phyloP scores from a whole-genome alignment of 2,797 vertebrate genomes.

The Gallinago nigripennis region DNA sequence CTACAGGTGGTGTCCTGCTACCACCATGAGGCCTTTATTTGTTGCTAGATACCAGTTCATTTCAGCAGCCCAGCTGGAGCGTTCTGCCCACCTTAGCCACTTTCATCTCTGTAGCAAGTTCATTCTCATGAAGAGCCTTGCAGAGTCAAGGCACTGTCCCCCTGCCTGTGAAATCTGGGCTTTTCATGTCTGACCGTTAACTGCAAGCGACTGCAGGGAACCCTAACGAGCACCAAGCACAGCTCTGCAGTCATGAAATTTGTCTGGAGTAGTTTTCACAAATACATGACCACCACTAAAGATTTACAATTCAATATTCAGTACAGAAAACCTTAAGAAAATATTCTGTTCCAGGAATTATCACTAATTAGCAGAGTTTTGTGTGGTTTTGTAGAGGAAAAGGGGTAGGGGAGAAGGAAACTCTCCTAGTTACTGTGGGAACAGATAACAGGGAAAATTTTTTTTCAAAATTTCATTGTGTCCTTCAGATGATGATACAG shows the following conservation, averaged over 20 bases:
- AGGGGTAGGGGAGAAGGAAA: not conserved
- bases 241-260: not conserved
- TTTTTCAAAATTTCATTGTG: not conserved
- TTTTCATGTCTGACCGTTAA: not conserved
- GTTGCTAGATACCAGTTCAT: not conserved
- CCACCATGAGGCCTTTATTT: not conserved
- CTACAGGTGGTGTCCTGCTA: not conserved
- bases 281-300: not conserved
- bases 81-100: not conserved
- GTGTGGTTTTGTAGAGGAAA: not conserved
- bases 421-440: not conserved
- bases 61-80: not conserved
- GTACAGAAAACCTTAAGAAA: not conserved
- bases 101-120: not conserved
- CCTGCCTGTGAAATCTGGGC: not conserved
- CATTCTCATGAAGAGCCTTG: not conserved
- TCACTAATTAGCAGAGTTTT: not conserved
- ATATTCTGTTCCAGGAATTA: not conserved
- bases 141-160: not conserved
- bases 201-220: not conserved
- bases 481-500: not conserved
- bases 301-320: not conserved
- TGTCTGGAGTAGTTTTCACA: not conserved
- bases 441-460: not conserved
- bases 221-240: not conserved